These are phyloP conservation scores for Gortyna flavago DNA, from an alignment of 2,888 invertebrate species.

Conservation along the genomic window DNA sequence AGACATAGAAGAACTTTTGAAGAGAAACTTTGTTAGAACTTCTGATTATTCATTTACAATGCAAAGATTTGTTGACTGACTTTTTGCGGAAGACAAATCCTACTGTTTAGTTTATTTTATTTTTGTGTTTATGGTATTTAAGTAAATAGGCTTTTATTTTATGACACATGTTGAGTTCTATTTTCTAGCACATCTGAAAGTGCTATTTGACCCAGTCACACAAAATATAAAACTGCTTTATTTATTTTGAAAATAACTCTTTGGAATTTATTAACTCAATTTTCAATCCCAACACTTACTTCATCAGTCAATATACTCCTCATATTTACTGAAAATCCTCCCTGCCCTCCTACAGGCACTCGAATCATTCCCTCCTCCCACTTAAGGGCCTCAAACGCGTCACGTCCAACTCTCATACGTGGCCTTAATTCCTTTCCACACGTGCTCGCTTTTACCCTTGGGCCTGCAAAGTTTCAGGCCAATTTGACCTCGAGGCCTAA, in stretches of 20 bases:
- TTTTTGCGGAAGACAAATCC: conserved; percentile 19
- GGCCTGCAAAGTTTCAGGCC: conserved; percentile 29
- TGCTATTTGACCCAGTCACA: not conserved
- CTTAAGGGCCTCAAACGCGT: conserved; percentile 32
- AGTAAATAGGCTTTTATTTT: not conserved
- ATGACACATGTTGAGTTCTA: not conserved
- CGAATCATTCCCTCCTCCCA: conserved; percentile 7
- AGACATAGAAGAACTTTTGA: conserved; percentile 5
- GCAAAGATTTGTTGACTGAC: conserved; percentile 58
- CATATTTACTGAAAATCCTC: not conserved
- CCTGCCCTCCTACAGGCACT: not conserved
- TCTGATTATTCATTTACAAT: conserved; percentile 58
- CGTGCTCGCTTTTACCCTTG: conserved; percentile 38
- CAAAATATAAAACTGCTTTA: not conserved
- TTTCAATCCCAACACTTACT: not conserved
- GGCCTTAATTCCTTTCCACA: conserved; percentile 42
- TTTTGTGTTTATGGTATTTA: not conserved
- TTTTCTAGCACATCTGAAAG: not conserved
- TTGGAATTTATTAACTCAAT: not conserved
- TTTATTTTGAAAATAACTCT: not conserved
- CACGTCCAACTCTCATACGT: conserved; percentile 41
- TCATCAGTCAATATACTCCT: not conserved
- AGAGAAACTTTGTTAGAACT: conserved; percentile 60
- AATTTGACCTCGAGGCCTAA: conserved; percentile 31
- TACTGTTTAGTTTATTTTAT: not conserved